These are phyloP conservation scores for Neogale vison DNA, from an alignment of 2,113 vertebrate species.

Conservation along the genomic window DNA sequence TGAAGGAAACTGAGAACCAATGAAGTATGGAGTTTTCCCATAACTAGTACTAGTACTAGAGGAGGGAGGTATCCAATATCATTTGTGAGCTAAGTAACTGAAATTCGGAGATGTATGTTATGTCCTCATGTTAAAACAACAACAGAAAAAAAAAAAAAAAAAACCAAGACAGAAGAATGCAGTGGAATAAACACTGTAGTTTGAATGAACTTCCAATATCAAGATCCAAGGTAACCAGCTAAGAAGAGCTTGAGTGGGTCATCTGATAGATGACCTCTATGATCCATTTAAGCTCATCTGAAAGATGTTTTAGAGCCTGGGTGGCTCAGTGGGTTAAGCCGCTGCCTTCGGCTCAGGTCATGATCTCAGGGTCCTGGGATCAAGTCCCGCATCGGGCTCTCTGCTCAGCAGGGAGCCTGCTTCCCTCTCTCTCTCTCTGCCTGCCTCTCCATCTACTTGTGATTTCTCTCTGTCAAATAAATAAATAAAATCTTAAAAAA, in stretches of 20 bases:
- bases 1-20: background rate
- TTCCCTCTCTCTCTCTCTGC: too few relatives aligned
- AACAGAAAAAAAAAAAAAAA: too few relatives aligned
- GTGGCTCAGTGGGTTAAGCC: too few relatives aligned
- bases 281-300: background rate
- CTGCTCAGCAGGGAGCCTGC: too few relatives aligned
- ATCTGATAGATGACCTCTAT: background rate
- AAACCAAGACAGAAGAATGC: background rate
- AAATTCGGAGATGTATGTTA: background rate
- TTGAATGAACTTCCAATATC: background rate
- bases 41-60: background rate
- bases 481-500: too few relatives aligned
- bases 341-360: too few relatives aligned
- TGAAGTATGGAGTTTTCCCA: background rate
- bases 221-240: background rate
- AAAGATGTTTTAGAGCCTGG: background rate
- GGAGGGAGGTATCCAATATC: background rate
- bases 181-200: background rate
- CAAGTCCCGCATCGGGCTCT: too few relatives aligned
- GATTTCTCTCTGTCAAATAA: too few relatives aligned
- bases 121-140: background rate
- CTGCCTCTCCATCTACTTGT: too few relatives aligned
- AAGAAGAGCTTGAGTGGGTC: background rate
- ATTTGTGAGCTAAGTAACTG: background rate
- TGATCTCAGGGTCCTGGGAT: too few relatives aligned